Evolutionary conservation across 2,888 invertebrate species (phyloP).

Genomic region (Cephalotes varians): DNA sequence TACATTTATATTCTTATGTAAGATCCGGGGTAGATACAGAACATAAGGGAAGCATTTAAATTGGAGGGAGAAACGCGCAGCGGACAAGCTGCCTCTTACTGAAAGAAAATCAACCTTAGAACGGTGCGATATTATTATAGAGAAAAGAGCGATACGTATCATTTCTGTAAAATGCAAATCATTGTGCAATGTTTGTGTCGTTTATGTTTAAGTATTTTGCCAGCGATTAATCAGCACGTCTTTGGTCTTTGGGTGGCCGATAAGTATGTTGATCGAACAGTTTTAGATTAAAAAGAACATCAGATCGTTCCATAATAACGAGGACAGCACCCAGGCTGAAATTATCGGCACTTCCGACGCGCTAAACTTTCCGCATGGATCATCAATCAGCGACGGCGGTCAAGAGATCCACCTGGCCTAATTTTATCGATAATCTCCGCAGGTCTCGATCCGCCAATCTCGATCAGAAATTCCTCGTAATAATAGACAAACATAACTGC

Average conservation of each 20-base stretch:
- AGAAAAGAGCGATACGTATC: neutral
- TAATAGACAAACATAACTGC: slow-evolving; percentile 68
- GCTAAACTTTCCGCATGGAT: slow-evolving; percentile 78
- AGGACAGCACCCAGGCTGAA: slow-evolving; percentile 69
- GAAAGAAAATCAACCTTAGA: slow-evolving; percentile 59
- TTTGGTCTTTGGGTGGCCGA: slow-evolving; percentile 54
- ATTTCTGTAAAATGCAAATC: neutral
- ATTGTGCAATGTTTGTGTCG: slow-evolving; percentile 18
- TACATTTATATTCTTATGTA: slow-evolving; percentile 81
- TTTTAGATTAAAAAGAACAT: slow-evolving; percentile 54
- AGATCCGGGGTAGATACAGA: slow-evolving; percentile 80
- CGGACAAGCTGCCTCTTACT: slow-evolving; percentile 77
- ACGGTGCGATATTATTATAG: slow-evolving; percentile 41
- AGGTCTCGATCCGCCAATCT: slow-evolving; percentile 56
- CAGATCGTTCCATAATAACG: slow-evolving; percentile 75
- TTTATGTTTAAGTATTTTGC: neutral
- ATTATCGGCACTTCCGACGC: slow-evolving; percentile 81
- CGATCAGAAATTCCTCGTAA: slow-evolving; percentile 74
- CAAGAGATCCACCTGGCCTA: slow-evolving; percentile 77
- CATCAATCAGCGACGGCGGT: slow-evolving; percentile 80
- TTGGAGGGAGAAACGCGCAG: slow-evolving; percentile 43
- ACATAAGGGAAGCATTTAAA: slow-evolving; percentile 76
- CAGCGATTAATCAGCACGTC: slow-evolving; percentile 30
- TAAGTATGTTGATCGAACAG: slow-evolving; percentile 68
- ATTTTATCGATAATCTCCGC: slow-evolving; percentile 77